Conservation (phyloP, 2,888 invertebrate species). For the Eulithis testata region DNA sequence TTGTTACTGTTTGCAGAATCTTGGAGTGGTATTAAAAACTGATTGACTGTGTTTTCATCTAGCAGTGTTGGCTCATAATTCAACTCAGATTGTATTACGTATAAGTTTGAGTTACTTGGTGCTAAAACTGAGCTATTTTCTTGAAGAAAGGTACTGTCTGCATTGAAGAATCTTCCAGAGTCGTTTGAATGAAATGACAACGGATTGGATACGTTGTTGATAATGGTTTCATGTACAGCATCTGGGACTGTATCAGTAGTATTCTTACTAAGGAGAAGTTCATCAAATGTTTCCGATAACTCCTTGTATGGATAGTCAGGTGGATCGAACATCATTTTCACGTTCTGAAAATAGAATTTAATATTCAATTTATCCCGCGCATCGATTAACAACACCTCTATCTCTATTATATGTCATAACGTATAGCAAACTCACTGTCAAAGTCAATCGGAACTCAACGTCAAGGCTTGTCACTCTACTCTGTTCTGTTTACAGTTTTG, state of each 20-base stretch:
- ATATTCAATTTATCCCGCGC: too few relatives aligned
- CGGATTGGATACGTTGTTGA: slow-evolving; percentile 45
- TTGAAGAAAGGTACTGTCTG: slow-evolving; percentile 53
- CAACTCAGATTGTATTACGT: slow-evolving; percentile 63
- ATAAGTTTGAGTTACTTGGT: slow-evolving; percentile 39
- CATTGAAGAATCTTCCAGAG: slow-evolving; percentile 63
- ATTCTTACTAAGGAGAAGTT: slow-evolving; percentile 60
- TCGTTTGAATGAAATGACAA: slow-evolving; percentile 65
- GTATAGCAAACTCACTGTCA: too few relatives aligned
- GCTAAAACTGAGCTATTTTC: slow-evolving; percentile 39
- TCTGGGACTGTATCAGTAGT: slow-evolving; percentile 18
- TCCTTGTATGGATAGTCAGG: slow-evolving; percentile 78
- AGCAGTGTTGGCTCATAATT: slow-evolving; percentile 71
- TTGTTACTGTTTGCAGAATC: slow-evolving; percentile 52
- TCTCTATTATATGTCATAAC: too few relatives aligned
- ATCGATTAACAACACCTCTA: too few relatives aligned
- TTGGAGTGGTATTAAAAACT: slow-evolving; percentile 72
- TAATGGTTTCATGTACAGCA: slow-evolving; percentile 26
- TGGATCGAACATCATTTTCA: slow-evolving; percentile 77
- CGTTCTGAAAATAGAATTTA: slow-evolving; percentile 1
- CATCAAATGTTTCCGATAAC: slow-evolving; percentile 67
- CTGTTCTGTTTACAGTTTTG: neutral
- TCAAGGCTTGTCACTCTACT: too few relatives aligned
- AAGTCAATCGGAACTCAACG: too few relatives aligned
- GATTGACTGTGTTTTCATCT: slow-evolving; percentile 76